Evolutionary conservation across 2,797 vertebrate genomes (phyloP).

Genomic region (Vespertilio murinus): DNA sequence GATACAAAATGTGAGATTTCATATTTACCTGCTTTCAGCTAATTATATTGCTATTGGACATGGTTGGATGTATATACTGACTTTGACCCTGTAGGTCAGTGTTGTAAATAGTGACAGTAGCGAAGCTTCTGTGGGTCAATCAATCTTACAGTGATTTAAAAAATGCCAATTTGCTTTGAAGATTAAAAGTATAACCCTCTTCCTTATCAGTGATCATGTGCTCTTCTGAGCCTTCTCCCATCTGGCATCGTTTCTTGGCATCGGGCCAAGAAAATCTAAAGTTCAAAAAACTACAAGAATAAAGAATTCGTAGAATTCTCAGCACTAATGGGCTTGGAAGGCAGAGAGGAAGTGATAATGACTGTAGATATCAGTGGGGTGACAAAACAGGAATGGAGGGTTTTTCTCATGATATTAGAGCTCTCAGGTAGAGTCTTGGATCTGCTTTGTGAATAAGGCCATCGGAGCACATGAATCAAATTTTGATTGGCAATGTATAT

Average conservation of each 20-base stretch:
- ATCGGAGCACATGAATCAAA: background rate
- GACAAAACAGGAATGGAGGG: background rate
- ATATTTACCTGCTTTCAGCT: background rate
- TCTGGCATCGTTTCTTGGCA: background rate
- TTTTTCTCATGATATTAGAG: background rate
- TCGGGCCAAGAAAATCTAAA: background rate
- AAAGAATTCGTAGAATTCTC: background rate
- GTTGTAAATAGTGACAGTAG: constrained; percentile 11
- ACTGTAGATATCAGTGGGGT: background rate
- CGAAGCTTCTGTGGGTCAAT: background rate
- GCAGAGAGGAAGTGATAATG: background rate
- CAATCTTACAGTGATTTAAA: background rate
- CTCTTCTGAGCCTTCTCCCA: background rate
- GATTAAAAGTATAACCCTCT: background rate
- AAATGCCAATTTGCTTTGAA: constrained; percentile 27
- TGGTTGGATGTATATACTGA: background rate
- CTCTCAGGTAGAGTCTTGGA: background rate
- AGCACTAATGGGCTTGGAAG: background rate
- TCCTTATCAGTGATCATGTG: background rate
- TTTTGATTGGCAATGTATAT: background rate
- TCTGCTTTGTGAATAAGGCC: background rate
- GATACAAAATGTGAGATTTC: constrained; percentile 1
- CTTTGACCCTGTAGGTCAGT: background rate
- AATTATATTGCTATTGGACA: background rate
- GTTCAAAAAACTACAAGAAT: background rate